These are phyloP conservation scores for Clusia tigrina DNA, from an alignment of 2,888 invertebrate species.

Conservation along the genomic window DNA sequence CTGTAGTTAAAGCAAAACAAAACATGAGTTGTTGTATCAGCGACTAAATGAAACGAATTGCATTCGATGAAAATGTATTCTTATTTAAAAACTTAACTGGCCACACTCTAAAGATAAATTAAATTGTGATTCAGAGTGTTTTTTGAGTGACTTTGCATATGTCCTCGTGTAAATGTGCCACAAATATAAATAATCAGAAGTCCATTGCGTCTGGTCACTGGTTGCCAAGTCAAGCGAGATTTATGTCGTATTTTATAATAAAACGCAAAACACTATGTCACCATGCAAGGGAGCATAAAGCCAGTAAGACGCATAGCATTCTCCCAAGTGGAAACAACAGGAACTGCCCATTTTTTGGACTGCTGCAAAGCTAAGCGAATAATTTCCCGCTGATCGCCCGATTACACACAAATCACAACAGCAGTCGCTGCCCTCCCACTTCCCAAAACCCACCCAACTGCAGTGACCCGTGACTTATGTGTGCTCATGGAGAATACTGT, in stretches of 20 bases:
- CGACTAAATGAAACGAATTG: too few species aligned
- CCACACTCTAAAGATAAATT: too few species aligned
- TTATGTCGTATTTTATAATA: constrained; percentile 37
- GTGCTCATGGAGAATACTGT: constrained; percentile 1
- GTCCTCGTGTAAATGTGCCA: neutral
- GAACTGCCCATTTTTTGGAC: constrained; percentile 27
- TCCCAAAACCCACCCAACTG: constrained; percentile 8
- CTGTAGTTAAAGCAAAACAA: too few species aligned
- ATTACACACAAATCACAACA: constrained; percentile 47
- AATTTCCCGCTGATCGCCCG: constrained; percentile 30
- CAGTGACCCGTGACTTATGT: constrained; percentile 44
- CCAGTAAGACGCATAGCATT: neutral
- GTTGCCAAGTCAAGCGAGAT: constrained; percentile 46
- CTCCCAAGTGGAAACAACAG: constrained; percentile 45
- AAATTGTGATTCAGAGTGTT: too few species aligned
- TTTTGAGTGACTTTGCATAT: too few species aligned
- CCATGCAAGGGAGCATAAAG: constrained; percentile 38
- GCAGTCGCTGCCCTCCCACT: constrained; percentile 33
- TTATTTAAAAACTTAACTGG: too few species aligned
- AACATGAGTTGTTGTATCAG: too few species aligned
- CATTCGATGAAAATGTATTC: too few species aligned
- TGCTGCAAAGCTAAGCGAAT: constrained; percentile 35
- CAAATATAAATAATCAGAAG: neutral
- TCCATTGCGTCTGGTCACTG: constrained; percentile 15
- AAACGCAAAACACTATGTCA: constrained; percentile 26